Evolutionary conservation across 2,888 invertebrate genomes (phyloP), one percentile per base, ranked within the genome.

Genomic region (Stenurella melanura): DNA sequence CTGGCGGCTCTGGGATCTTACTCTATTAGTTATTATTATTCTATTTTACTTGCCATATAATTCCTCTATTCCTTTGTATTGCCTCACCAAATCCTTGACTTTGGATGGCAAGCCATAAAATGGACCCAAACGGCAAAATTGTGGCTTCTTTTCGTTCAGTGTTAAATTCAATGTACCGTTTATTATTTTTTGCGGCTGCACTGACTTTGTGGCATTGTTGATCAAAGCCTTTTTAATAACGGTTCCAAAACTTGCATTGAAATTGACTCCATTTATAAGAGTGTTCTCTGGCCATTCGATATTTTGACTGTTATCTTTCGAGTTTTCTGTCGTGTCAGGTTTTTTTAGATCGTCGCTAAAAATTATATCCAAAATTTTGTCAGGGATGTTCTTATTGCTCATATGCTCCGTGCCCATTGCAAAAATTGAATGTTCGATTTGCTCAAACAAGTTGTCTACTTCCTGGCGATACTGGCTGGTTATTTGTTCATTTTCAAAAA

Each of bases 81-180:
- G 91, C 83, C 93, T 92, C 80, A 98, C 93, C 80, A 97, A 89
- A 12, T 91, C 90, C 87, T 93, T 93, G 0, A 96, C 94, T 83
- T 90, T 91, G 0, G 91, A 87, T 0, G 97, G 96, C 57, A 98
- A 90, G 0, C 96, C 97, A 91, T 95, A 97, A 89, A 96, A 98
- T 12, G 90, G 88, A 0, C 92, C 92, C 56, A 86, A 78, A 74
- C 75, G 79, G 12, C 68, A 63, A 77, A 84, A 85, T 58, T 77
- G 74, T 6, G 69, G 26, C 30, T 79, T 72, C 17, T 30, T 54
- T 74, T 82, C 82, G 4, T 77, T 54, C 18, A 80, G 10, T 15
- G 76, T 80, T 21, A 76, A 72, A 76, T 85, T 83, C 54, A 82
- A 67, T 30, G 64, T 73, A 21, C 74, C 75, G 67, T 76, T 77